These are phyloP conservation scores for Griposia aprilina DNA, from an alignment of 2,888 invertebrate genomes.

Conservation along the genomic window DNA sequence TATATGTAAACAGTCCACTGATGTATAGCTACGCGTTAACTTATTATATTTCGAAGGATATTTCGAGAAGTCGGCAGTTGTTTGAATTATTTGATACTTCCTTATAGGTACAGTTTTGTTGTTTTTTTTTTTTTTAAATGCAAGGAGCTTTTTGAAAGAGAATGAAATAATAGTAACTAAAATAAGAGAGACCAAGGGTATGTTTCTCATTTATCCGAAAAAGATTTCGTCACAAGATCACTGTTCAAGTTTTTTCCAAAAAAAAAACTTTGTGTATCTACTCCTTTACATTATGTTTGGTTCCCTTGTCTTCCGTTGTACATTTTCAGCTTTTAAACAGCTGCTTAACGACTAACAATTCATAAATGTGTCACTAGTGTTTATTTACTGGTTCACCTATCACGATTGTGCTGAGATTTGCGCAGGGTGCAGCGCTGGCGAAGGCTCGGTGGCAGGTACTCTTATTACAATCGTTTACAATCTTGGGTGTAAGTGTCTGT, in stretches of 20 bases:
- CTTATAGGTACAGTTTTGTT: constrained; percentile 7
- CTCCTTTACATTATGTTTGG: background rate
- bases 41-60: constrained; percentile 44
- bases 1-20: constrained; percentile 15
- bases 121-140: background rate
- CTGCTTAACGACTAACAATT: constrained; percentile 30
- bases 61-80: constrained; percentile 30
- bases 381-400: constrained; percentile 56
- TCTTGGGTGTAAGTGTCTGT: constrained; percentile 15
- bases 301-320: background rate
- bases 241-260: background rate
- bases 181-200: background rate
- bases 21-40: constrained; percentile 12
- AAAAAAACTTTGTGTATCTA: background rate
- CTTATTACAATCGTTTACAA: constrained; percentile 30
- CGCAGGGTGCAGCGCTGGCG: constrained; percentile 18
- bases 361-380: constrained; percentile 48
- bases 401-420: constrained; percentile 45
- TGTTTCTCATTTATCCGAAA: background rate
- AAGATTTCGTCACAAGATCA: background rate
- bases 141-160: background rate
- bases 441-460: constrained; percentile 25
- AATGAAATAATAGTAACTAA: background rate
- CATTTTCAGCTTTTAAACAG: constrained; percentile 10
- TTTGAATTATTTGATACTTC: constrained; percentile 44